Percentiles rank a stretch among this genome's conserved stretches.
Conservation (phyloP, 1,140 invertebrate species). For the Chrysomallon squamiferum region DNA sequence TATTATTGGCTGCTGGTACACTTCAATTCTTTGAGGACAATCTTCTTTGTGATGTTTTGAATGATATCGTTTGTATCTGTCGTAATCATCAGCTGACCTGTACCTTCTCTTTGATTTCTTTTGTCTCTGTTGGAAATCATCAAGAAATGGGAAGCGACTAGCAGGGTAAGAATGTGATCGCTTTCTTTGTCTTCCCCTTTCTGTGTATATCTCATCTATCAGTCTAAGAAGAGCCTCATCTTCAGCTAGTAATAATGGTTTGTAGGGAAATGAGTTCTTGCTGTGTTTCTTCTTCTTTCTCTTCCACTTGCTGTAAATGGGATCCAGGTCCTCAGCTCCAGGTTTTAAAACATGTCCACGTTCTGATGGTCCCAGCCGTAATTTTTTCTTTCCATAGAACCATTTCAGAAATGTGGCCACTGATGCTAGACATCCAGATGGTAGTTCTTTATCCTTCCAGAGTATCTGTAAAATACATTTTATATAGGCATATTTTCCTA, state of each 20-base stretch:
- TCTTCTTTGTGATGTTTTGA: too few species aligned
- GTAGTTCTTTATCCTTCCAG: slow-evolving; percentile 39
- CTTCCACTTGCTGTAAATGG: too few species aligned
- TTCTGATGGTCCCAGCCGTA: too few species aligned
- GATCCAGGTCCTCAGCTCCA: too few species aligned
- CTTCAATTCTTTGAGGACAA: too few species aligned
- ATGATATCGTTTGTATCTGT: neutral
- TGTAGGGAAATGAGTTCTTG: neutral
- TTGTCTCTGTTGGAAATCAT: neutral
- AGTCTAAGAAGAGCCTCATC: neutral
- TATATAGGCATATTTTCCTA: too few species aligned
- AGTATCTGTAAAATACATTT: slow-evolving; percentile 18
- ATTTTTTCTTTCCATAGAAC: slow-evolving; percentile 31
- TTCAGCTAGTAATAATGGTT: neutral
- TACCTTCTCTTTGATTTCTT: neutral
- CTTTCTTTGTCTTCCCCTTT: neutral
- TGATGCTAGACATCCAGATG: slow-evolving; percentile 48
- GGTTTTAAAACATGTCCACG: too few species aligned
- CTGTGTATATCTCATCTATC: neutral
- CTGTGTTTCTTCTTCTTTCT: neutral
- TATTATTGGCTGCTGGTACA: too few species aligned
- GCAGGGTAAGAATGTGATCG: neutral
- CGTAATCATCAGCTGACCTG: slow-evolving; percentile 2
- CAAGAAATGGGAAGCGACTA: neutral
- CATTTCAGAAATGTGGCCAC: slow-evolving; percentile 50